Evolutionary conservation across 2,797 vertebrate species (phyloP).

Genomic region (Rhinophrynus dorsalis): DNA sequence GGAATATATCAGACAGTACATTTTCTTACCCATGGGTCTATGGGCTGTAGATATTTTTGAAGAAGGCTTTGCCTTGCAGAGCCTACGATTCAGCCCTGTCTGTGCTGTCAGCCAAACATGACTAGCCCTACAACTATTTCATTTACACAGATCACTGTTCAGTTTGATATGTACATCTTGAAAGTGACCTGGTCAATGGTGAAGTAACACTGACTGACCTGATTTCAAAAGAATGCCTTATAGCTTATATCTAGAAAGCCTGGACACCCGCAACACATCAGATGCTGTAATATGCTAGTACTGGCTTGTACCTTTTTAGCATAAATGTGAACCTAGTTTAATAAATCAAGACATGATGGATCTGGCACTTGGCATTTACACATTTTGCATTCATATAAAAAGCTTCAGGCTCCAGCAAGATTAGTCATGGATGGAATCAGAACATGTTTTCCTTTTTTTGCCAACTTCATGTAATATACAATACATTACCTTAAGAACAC

Average conservation of each 20-base stretch:
- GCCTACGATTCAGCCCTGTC: neutral
- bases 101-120: neutral
- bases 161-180: slow-evolving; percentile 6
- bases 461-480: slow-evolving; percentile 25
- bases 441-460: slow-evolving; percentile 55
- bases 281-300: neutral
- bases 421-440: slow-evolving; percentile 49
- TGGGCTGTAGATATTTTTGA: neutral
- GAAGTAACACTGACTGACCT: slow-evolving; percentile 1
- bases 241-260: neutral
- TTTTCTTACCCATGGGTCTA: neutral
- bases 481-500: neutral
- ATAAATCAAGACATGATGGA: slow-evolving; percentile 53
- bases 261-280: slow-evolving; percentile 3
- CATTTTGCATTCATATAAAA: slow-evolving; percentile 59
- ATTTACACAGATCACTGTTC: slow-evolving; percentile 4
- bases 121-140: neutral
- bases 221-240: slow-evolving; percentile 1
- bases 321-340: slow-evolving; percentile 50
- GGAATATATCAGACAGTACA: neutral
- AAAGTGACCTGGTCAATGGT: slow-evolving; percentile 3
- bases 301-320: slow-evolving; percentile 27
- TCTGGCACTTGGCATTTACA: slow-evolving; percentile 60
- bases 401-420: slow-evolving; percentile 55
- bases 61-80: neutral